Base-by-base conservation (phyloP, 2,113 vertebrate species). In the Terrapene triunguis region DNA sequence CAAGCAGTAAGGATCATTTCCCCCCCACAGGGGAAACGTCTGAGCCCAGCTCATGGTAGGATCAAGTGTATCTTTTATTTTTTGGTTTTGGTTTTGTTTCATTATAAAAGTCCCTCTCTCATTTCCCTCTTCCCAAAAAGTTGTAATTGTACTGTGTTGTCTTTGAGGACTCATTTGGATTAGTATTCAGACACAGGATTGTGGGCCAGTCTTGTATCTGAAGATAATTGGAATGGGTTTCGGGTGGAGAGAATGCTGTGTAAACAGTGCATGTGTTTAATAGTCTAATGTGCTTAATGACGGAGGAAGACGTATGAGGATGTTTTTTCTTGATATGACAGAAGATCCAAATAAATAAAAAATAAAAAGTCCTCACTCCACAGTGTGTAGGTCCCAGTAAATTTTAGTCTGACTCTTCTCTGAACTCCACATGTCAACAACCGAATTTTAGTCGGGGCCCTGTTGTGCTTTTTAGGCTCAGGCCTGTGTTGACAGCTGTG, bases 61-160 rank as follows among this genome's bases (percentile, higher is more conserved):
- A 92, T 96, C 88, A 94, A 95, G 94, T 65, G 55, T 93, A 79
- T 83, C 92, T 96, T 81, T 96, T 94, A 97, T 55, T 65, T 65
- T 65, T 32, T 62, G 51, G 51, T 19, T 53, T 53, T 32, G 29
- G 65, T n/a, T 69, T 95, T 92, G 89, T 95, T 96, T 91, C 53
- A 50, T 95, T 88, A 92, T 93, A 85, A 93, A 95, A 91, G 84
- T 89, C 79, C 92, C 92, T 95, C 48, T 97, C 94, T 89, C 50
- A 65, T 95, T 88, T 93, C 35, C 85, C 84, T 94, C 59, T 25
- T 80, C 80, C 90, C 90, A 80, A 80, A 88, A 91, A 78, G 47
- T 89, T 88, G 78, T 79, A 85, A 89, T 94, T 93, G 90, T 38
- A 57, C 55, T 3, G 1, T 57, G 57, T 88, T 92, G 62, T 47